A percentile compares a stretch with the other conserved stretches of the same genome.
phyloP scores from a whole-genome alignment of 2,888 invertebrate species.

The Cryptocephalus primarius region DNA sequence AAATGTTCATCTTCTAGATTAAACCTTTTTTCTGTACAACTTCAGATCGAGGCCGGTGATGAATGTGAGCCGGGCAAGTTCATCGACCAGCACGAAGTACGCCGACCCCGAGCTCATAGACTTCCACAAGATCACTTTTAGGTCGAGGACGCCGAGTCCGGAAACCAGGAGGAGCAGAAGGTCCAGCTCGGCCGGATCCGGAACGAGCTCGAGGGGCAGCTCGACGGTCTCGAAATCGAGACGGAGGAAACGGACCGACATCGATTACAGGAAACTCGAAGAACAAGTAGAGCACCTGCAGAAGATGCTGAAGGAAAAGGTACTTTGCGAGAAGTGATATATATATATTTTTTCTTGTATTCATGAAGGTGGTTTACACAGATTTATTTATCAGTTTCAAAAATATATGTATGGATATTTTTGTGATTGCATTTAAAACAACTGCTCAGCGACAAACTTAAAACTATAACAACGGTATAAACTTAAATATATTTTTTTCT shows the following conservation, averaged over 20 bases:
- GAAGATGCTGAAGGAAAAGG: constrained; percentile 29
- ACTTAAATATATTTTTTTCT: too few species aligned
- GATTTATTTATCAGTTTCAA: too few species aligned
- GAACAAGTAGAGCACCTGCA: constrained; percentile 34
- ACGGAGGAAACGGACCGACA: constrained; percentile 18
- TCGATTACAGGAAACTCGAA: constrained; percentile 34
- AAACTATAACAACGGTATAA: too few species aligned
- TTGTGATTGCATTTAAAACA: too few species aligned
- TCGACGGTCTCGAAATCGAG: constrained; percentile 8
- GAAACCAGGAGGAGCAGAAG: constrained; percentile 9
- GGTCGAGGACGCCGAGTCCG: constrained; percentile 9
- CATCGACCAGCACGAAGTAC: constrained; percentile 15
- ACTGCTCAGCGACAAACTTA: too few species aligned
- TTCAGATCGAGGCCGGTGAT: constrained; percentile 1
- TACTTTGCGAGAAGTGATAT: constrained; percentile 7
- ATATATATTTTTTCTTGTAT: neutral
- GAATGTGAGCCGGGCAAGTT: constrained; percentile 17
- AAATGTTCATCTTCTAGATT: neutral
- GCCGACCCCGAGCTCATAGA: constrained; percentile 8
- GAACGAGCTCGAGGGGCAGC: constrained; percentile 16
- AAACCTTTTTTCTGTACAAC: neutral
- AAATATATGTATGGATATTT: too few species aligned
- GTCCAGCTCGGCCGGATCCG: constrained; percentile 12
- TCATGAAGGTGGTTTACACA: too few species aligned
- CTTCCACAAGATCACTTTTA: constrained; percentile 1